phyloP scores from a whole-genome alignment of 2,888 invertebrate genomes.

The Chrysomela aeneicollis region DNA sequence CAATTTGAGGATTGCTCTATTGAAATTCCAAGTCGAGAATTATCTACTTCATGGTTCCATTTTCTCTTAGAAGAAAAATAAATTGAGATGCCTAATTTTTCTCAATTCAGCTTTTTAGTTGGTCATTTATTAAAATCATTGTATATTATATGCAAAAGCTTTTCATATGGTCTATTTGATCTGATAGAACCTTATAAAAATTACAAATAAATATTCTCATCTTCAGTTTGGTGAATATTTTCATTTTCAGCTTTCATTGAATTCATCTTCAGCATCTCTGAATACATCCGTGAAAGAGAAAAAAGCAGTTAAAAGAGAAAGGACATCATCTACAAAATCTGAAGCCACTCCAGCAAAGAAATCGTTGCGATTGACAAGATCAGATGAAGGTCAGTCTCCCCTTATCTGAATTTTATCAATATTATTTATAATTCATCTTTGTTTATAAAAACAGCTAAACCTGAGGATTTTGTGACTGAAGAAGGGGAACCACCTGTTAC shows the following conservation, averaged over 20 bases:
- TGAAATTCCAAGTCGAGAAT: too few relatives aligned
- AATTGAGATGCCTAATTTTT: too few relatives aligned
- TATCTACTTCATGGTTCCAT: too few relatives aligned
- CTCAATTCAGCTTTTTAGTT: too few relatives aligned
- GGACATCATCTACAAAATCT: constrained; percentile 26
- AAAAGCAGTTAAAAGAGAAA: constrained; percentile 31
- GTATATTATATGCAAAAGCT: too few relatives aligned
- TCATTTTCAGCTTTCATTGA: too few relatives aligned
- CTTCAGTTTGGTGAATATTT: too few relatives aligned
- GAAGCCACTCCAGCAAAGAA: constrained; percentile 32
- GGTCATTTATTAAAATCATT: too few relatives aligned
- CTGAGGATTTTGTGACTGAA: constrained; percentile 4
- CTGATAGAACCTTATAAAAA: too few relatives aligned
- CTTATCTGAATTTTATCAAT: not conserved
- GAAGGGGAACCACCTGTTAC: constrained; percentile 8
- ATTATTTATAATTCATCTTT: not conserved
- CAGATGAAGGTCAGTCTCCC: constrained; percentile 23
- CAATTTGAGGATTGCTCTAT: too few relatives aligned
- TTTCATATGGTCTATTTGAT: not conserved
- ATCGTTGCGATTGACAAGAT: constrained; percentile 24
- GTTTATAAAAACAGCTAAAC: not conserved
- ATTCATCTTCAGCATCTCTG: constrained; percentile 24
- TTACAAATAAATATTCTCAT: too few relatives aligned
- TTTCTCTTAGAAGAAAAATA: too few relatives aligned
- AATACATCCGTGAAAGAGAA: constrained; percentile 28